phyloP scores from a whole-genome alignment of 2,888 invertebrate genomes.

The Dicranocentrus wangi region DNA sequence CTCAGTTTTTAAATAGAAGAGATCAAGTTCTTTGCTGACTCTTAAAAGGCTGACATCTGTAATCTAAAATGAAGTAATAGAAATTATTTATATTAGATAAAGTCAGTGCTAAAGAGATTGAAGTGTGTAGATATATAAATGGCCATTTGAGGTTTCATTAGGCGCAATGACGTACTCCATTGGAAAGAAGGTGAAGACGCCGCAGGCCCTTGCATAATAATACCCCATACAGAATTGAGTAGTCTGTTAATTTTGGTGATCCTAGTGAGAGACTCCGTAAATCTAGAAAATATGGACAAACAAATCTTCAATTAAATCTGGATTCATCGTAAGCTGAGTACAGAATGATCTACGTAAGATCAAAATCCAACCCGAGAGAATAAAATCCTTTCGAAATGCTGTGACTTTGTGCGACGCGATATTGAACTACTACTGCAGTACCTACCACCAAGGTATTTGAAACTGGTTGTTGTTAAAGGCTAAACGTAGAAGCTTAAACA shows the following conservation, averaged over 20 bases:
- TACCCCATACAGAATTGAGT: conserved; percentile 65
- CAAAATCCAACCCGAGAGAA: too few relatives aligned
- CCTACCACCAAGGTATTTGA: too few relatives aligned
- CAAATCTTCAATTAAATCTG: too few relatives aligned
- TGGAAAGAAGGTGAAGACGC: conserved; percentile 57
- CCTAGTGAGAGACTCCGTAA: conserved; percentile 64
- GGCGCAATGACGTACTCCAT: too few relatives aligned
- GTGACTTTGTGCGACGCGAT: too few relatives aligned
- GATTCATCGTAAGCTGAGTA: too few relatives aligned
- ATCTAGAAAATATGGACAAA: conserved; percentile 45
- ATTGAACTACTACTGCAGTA: too few relatives aligned
- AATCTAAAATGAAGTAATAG: conserved; percentile 38
- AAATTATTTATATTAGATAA: background rate
- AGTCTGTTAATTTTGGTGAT: conserved; percentile 65
- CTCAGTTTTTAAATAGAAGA: conserved; percentile 65
- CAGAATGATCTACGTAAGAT: too few relatives aligned
- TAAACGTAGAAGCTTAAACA: too few relatives aligned
- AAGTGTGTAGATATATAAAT: conserved; percentile 1
- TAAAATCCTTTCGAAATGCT: too few relatives aligned
- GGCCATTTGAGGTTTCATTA: too few relatives aligned
- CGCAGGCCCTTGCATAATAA: conserved; percentile 59
- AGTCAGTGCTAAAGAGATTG: background rate
- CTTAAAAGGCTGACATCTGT: conserved; percentile 56
- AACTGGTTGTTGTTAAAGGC: too few relatives aligned
- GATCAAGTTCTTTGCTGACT: conserved; percentile 64